A percentile compares a stretch with the other conserved stretches of the same genome.
These are phyloP conservation scores for Vombatus ursinus DNA, from an alignment of 2,113 vertebrate species.

Conservation along the genomic window DNA sequence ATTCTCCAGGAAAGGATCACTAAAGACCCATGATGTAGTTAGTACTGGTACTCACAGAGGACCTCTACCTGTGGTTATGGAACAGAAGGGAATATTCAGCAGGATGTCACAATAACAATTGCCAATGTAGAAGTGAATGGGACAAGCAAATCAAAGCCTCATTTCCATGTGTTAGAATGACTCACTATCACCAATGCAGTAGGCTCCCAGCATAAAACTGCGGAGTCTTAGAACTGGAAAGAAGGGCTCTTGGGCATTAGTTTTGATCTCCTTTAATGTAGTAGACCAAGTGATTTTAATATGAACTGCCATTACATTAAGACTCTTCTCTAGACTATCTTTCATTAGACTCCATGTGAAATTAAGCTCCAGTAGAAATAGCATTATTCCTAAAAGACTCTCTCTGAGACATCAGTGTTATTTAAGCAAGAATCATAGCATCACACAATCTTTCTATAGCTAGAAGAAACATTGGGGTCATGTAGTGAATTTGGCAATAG, in stretches of 20 bases:
- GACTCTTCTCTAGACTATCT: neutral
- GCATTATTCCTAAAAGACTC: neutral
- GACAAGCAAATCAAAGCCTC: neutral
- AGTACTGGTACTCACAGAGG: neutral
- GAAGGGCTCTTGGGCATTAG: neutral
- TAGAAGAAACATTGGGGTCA: neutral
- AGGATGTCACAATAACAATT: neutral
- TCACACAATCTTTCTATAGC: neutral
- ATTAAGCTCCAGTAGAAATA: neutral
- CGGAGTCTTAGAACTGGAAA: neutral
- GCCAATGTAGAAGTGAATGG: neutral
- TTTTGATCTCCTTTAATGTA: neutral
- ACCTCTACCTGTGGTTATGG: neutral
- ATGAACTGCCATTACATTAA: neutral
- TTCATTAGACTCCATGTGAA: neutral
- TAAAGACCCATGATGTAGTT: neutral
- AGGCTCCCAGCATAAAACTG: neutral
- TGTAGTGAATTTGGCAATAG: neutral
- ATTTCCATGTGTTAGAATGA: neutral
- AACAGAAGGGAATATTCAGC: neutral
- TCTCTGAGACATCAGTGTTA: neutral
- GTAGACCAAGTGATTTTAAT: neutral
- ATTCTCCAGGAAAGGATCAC: neutral
- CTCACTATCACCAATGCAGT: neutral
- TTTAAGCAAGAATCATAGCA: neutral